Conservation (phyloP, 2,888 invertebrate species). For the Linnaemya tessellans region DNA sequence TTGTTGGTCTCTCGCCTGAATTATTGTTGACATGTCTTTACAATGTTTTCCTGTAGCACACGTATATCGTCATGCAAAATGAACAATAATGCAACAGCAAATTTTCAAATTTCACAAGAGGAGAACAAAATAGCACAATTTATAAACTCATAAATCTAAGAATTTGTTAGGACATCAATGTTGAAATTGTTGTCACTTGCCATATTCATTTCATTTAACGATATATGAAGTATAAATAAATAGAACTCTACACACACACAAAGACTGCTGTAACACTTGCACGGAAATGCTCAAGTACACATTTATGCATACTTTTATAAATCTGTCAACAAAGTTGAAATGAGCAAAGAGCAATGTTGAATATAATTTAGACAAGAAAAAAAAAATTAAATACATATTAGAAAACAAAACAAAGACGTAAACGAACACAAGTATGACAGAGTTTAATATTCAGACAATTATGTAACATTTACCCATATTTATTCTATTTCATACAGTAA, state of each 20-base stretch:
- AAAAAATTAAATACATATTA: background rate
- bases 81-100: no score
- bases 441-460: conserved; percentile 18
- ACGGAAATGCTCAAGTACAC: background rate
- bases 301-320: background rate
- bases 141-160: no score
- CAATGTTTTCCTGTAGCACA: background rate
- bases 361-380: conserved; percentile 27
- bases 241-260: background rate
- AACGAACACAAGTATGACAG: conserved; percentile 16
- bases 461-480: background rate
- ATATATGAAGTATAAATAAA: no score
- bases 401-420: conserved; percentile 8
- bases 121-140: no score
- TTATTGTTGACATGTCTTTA: background rate
- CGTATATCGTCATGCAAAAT: background rate
- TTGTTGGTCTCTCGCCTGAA: background rate
- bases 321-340: conserved; percentile 33
- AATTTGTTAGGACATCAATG: no score
- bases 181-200: no score
- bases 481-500: background rate
- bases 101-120: no score
- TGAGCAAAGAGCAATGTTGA: background rate
- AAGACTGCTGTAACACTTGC: background rate
- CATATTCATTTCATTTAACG: no score